Conservation (phyloP, 2,888 invertebrate genomes). For the Tromatobia lineatoria region DNA sequence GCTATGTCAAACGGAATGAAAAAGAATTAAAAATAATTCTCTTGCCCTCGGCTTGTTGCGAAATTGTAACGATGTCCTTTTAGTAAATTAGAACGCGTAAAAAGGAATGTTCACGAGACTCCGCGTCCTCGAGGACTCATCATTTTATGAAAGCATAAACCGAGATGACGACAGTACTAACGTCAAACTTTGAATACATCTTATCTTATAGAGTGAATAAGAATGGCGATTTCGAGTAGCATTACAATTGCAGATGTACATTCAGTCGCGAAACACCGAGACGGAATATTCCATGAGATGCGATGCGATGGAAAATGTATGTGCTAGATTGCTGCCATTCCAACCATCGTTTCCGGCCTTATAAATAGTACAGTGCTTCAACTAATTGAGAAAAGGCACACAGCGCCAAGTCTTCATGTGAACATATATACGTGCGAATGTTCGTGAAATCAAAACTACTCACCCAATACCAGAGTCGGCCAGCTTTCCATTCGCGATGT, state of each 20-base stretch:
- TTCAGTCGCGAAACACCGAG: background rate
- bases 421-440: background rate
- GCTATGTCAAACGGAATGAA: background rate
- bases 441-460: constrained; percentile 73
- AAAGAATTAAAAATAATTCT: too few relatives aligned
- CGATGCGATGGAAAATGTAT: background rate
- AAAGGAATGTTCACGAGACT: background rate
- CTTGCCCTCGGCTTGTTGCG: too few relatives aligned
- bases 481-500: constrained; percentile 96
- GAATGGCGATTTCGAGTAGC: background rate
- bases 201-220: background rate
- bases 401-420: background rate
- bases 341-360: constrained; percentile 1
- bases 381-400: constrained; percentile 28
- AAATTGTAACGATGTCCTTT: too few relatives aligned
- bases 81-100: too few relatives aligned
- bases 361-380: background rate
- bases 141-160: background rate
- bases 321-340: background rate
- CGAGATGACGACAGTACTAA: background rate
- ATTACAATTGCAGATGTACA: constrained; percentile 33
- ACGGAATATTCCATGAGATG: constrained; percentile 5
- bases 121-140: background rate
- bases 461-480: constrained; percentile 97
- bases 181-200: constrained; percentile 8